Base-by-base conservation (phyloP, 2,113 vertebrate genomes). In the Cyanoderma ruficeps region DNA sequence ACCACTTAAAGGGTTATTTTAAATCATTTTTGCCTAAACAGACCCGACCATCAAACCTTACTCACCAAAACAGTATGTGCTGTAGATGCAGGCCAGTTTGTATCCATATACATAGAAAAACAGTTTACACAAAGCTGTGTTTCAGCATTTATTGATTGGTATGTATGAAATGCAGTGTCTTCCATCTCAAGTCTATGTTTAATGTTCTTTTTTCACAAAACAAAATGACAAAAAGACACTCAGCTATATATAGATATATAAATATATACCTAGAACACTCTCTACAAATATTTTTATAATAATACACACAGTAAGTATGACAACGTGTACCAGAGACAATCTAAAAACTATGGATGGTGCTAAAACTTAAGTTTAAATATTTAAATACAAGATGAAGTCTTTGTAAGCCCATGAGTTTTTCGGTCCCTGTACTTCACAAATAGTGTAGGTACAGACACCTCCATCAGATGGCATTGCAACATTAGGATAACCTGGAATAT, bases 401-500 rank as follows among this genome's bases (percentile, higher is more conserved):
- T 86, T 65, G 22, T 82, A 92, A 92, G 52, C n/a, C 41, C 56
- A 3, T 31, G 49, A 16, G 30, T 75, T 83, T n/a, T 10, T 83
- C 44, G 31, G 19, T 69, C 39, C 91, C 63, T 91, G 42, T 77
- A 68, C 33, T 88, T 90, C 41, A 37, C 35, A 52, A 56, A 57
- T 28, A n/a, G 41, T 57, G 16, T 81, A 68, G 47, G 72, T 37
- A 33, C 47, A 75, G 56, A 60, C 15, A 61, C 15, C 49, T 94
- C 83, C 77, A 83, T 93, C 59, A 90, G 59, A 67, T 81, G 64
- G 68, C 95, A 86, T 92, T 78, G 37, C 90, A 93, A 52, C 42
- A 20, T 90, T 67, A 94, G n/a, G 82, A 81, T 74, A 83, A 77
- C 61, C 75, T 78, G 64, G 16, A 70, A 64, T 64, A 65, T 13